Evolutionary conservation across 2,888 invertebrate genomes (phyloP).

Genomic region (Cheilosia urbana): DNA sequence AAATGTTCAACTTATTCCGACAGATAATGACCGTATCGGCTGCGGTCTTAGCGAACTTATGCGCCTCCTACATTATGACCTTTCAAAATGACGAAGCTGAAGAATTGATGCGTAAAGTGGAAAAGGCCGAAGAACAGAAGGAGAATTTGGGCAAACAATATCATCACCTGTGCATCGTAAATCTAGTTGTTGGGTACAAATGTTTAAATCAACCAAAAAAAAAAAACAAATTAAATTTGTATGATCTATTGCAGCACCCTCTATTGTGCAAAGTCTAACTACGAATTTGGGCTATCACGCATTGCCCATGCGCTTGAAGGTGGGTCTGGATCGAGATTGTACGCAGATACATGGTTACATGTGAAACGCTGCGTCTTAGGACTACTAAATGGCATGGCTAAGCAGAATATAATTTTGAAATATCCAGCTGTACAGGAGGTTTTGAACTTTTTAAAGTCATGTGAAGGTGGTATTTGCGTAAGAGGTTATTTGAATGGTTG

Average conservation of each 20-base stretch:
- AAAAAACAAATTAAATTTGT: neutral
- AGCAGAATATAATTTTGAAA: slow-evolving; percentile 92
- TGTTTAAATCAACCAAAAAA: neutral
- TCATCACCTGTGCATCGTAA: slow-evolving; percentile 99
- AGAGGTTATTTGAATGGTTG: neutral
- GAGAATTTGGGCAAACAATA: slow-evolving; percentile 94
- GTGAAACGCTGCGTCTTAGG: slow-evolving; percentile 97
- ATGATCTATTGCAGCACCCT: slow-evolving; percentile 87
- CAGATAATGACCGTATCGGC: slow-evolving; percentile 97
- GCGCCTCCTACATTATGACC: slow-evolving; percentile 99
- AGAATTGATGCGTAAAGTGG: slow-evolving; percentile 98
- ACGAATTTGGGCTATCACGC: slow-evolving; percentile 98
- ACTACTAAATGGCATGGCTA: slow-evolving; percentile 92
- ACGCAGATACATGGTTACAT: slow-evolving; percentile 99
- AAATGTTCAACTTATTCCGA: slow-evolving; percentile 73
- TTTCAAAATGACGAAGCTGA: slow-evolving; percentile 99
- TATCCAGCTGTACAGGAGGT: slow-evolving; percentile 93
- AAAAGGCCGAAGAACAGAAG: slow-evolving; percentile 97
- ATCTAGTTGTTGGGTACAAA: slow-evolving; percentile 97
- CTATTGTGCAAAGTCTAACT: slow-evolving; percentile 99
- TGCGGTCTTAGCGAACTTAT: slow-evolving; percentile 98
- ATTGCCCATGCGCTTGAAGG: slow-evolving; percentile 95
- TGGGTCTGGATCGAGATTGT: slow-evolving; percentile 88
- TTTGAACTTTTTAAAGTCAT: slow-evolving; percentile 92
- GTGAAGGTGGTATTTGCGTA: slow-evolving; percentile 86